Evolutionary conservation across 2,797 vertebrate genomes (phyloP).

Genomic region (Sarcoramphus papa): DNA sequence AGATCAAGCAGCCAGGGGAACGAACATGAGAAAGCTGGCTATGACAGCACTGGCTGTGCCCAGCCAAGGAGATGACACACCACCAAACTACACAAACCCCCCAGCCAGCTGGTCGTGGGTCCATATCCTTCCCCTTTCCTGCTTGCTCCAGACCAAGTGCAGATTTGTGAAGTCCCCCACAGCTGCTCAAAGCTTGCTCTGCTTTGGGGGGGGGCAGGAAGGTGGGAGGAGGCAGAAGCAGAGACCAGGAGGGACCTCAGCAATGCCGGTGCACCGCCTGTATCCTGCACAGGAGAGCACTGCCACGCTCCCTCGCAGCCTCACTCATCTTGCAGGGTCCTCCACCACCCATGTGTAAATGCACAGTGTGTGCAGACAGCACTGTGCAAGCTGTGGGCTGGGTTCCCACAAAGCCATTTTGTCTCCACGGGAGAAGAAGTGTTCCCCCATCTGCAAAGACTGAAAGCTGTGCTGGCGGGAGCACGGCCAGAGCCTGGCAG

Average conservation of each 20-base stretch:
- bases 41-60: neutral
- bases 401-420: neutral
- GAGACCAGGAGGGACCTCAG: neutral
- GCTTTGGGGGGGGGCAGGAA: neutral
- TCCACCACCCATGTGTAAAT: neutral
- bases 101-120: neutral
- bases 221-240: neutral
- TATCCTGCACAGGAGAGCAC: neutral
- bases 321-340: neutral
- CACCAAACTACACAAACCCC: neutral
- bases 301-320: accelerated
- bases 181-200: neutral
- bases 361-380: neutral
- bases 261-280: accelerated
- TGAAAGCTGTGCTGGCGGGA: neutral
- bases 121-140: neutral
- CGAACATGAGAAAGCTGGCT: neutral
- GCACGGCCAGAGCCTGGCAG: neutral
- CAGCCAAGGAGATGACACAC: neutral
- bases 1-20: neutral
- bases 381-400: accelerated
- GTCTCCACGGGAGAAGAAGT: neutral
- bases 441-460: neutral
- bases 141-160: neutral
- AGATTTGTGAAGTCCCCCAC: neutral